Percentiles rank a stretch among this genome's conserved stretches.
phyloP scores from a whole-genome alignment of 2,113 vertebrate genomes.

The Odocoileus hemionus region DNA sequence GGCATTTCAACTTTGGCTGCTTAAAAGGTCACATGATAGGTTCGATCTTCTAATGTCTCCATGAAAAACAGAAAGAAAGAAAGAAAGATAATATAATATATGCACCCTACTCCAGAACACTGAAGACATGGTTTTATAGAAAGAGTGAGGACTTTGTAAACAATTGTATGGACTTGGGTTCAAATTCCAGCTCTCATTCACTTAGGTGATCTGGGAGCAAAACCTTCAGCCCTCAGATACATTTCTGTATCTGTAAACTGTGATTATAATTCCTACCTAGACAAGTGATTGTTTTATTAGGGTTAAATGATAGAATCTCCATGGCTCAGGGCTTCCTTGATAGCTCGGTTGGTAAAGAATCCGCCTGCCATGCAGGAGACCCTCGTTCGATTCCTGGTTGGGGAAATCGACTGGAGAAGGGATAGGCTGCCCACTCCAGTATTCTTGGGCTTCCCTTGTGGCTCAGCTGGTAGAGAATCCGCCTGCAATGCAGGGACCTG shows the following conservation, averaged over 20 bases:
- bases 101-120: not conserved
- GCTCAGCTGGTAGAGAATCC: not conserved
- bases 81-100: not conserved
- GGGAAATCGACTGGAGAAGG: not conserved
- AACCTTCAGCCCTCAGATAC: not conserved
- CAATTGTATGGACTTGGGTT: not conserved
- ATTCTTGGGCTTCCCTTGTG: not conserved
- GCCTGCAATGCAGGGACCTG: not conserved
- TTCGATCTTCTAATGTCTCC: not conserved
- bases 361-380: not conserved
- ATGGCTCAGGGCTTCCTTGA: not conserved
- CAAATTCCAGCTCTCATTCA: not conserved
- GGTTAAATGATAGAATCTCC: not conserved
- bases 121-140: not conserved
- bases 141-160: not conserved
- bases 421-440: not conserved
- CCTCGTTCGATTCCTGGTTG: not conserved
- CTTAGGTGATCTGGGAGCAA: not conserved
- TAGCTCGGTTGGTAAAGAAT: not conserved
- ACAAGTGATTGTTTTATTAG: not conserved
- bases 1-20: not conserved
- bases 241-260: not conserved
- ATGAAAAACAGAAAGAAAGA: not conserved
- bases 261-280: accelerated
- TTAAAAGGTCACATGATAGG: not conserved